phyloP scores from a whole-genome alignment of 2,797 vertebrate species.

The Sebastes hubbsi region DNA sequence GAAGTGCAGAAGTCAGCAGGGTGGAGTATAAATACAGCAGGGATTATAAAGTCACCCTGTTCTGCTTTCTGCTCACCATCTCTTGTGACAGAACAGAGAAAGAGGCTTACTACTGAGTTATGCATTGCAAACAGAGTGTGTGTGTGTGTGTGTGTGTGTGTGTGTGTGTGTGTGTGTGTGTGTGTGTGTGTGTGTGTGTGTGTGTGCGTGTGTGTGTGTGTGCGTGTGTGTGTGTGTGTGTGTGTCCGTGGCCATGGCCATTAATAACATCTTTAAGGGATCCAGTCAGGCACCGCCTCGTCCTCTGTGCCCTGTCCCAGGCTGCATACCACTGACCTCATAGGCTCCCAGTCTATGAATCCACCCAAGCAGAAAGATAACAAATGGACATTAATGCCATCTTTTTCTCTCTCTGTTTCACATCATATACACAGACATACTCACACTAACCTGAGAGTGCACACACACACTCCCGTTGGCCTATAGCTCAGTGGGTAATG shows the following conservation, averaged over 20 bases:
- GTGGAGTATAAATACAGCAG: slow-evolving; percentile 74
- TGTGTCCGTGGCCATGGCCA: slow-evolving; percentile 40
- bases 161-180: slow-evolving; percentile 2
- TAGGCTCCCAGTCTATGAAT: slow-evolving; percentile 46
- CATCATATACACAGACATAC: slow-evolving; percentile 12
- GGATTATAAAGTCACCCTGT: slow-evolving; percentile 80
- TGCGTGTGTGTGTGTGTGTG: slow-evolving; percentile 8
- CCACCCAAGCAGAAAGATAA: slow-evolving; percentile 40
- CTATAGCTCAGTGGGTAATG: slow-evolving; percentile 43
- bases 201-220: slow-evolving; percentile 8
- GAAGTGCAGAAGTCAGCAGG: slow-evolving; percentile 67
- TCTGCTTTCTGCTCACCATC: slow-evolving; percentile 78
- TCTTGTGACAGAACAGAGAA: slow-evolving; percentile 73
- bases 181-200: background rate
- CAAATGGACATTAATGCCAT: slow-evolving; percentile 47
- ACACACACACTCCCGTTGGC: background rate
- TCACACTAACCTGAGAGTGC: slow-evolving; percentile 18
- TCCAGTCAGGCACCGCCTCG: slow-evolving; percentile 48
- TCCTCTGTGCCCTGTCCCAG: slow-evolving; percentile 53
- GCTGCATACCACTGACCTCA: slow-evolving; percentile 55
- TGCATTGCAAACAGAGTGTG: slow-evolving; percentile 67
- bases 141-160: slow-evolving; percentile 9
- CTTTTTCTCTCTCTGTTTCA: slow-evolving; percentile 25
- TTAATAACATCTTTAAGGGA: slow-evolving; percentile 69
- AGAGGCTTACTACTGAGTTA: slow-evolving; percentile 77